Base-by-base conservation (phyloP, 2,888 invertebrate genomes). In the Andrena fulva region DNA sequence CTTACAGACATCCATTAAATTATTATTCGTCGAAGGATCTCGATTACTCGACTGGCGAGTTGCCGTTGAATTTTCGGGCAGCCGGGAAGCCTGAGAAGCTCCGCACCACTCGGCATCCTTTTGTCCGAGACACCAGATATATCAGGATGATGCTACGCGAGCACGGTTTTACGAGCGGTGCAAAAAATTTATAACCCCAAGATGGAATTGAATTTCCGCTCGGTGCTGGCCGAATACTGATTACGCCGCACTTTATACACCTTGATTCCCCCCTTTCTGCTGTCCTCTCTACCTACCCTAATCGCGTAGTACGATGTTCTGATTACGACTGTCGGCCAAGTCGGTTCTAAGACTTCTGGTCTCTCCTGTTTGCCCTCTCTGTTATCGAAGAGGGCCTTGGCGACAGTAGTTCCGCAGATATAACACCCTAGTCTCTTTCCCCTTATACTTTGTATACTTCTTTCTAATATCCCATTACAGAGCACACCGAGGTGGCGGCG, bases 131-230 rank as follows among this genome's bases (percentile, higher is more conserved):
- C 88, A 82, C 74, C 78, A 82, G 75, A 82, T 88, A 88, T 86
- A 87, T 85, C 88, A 86, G 67, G 80, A 78, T 88, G 85, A 88
- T 77, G 87, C 82, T 79, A 62, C 77, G 66, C 54, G 78, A 88
- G 85, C 77, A 82, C 89, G 85, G 84, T 82, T 89, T 87, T 89
- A 89, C 89, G 89, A 89, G 83, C 80, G 72, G 77, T 75, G 87
- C 87, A 83, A 89, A 89, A 88, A 89, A 88, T 89, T 88, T 89
- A 89, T 89, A 84, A 88, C 87, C 89, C 85, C 84, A 84, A 88
- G 85, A 89, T 89, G 85, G 89, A 88, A 89, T 88, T 89, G 87
- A 83, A 89, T 88, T 87, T 85, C 77, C 85, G 80, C 80, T 82
- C 73, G 86, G 85, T 86, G 87, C 84, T 82, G 76, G 80, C 84